Evolutionary conservation across 2,888 invertebrate species (phyloP).

Genomic region (Dione vanillae): DNA sequence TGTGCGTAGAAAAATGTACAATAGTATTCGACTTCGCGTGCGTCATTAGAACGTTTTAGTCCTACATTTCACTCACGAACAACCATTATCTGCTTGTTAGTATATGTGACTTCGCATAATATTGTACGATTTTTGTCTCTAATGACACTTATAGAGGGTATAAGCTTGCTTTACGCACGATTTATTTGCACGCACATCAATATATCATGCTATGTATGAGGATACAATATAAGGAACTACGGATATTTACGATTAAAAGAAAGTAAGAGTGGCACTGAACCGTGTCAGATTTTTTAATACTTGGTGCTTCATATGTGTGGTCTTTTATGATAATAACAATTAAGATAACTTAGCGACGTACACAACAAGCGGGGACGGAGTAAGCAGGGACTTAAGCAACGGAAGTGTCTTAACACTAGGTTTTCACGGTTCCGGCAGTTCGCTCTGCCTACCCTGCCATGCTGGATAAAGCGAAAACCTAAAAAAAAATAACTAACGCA

Average conservation of each 20-base stretch:
- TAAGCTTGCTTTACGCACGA: conserved; percentile 55
- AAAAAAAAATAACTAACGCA: no score
- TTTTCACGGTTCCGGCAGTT: no score
- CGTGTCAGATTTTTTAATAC: conserved; percentile 49
- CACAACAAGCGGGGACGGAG: no score
- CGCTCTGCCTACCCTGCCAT: no score
- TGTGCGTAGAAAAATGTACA: conserved; percentile 65
- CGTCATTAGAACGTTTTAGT: conserved; percentile 60
- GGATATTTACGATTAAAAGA: conserved; percentile 63
- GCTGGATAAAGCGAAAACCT: no score
- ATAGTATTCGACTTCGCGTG: conserved; percentile 70
- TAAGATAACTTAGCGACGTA: no score
- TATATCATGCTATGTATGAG: conserved; percentile 53
- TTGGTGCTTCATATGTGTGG: neutral
- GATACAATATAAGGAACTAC: conserved; percentile 64
- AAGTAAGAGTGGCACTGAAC: conserved; percentile 72
- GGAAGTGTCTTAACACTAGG: no score
- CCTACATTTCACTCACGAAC: conserved; percentile 70
- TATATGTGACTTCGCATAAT: conserved; percentile 48
- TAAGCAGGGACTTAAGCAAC: no score
- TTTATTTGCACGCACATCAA: conserved; percentile 51
- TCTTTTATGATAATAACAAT: conserved; percentile 21
- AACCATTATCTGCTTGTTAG: conserved; percentile 60
- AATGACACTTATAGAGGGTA: conserved; percentile 59
- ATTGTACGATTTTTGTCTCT: conserved; percentile 54